phyloP scores from a whole-genome alignment of 92 coral and sea anemone species.

The Blastomussa wellsi region DNA sequence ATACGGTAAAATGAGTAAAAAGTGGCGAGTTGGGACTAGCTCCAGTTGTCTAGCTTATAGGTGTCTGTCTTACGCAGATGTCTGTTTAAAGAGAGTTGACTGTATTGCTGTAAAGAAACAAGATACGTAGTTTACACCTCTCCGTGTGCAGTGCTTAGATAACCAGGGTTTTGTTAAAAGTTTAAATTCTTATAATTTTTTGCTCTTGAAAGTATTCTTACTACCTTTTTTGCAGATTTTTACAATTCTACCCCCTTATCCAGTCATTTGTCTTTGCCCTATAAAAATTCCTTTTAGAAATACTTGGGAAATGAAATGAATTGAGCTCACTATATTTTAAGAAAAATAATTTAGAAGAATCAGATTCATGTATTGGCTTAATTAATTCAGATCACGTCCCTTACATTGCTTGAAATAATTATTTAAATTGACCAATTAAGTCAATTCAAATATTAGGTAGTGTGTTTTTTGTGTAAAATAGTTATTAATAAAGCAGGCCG shows the following conservation, averaged over 20 bases:
- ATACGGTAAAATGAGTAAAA: no score
- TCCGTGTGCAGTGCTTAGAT: neutral
- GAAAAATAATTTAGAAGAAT: neutral
- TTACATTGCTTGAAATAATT: slow-evolving; percentile 5
- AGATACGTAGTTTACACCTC: no score
- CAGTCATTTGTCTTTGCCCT: neutral
- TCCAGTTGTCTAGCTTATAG: no score
- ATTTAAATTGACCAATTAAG: neutral
- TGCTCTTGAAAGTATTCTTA: no score
- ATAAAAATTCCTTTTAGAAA: neutral
- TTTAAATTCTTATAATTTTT: no score
- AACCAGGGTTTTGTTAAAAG: neutral
- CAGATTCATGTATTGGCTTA: neutral
- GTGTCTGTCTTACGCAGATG: no score
- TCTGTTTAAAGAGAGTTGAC: no score
- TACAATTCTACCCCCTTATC: neutral
- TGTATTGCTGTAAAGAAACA: no score
- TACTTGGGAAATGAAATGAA: neutral
- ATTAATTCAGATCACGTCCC: neutral
- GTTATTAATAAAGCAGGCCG: neutral
- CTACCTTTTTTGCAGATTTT: no score
- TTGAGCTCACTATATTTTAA: neutral
- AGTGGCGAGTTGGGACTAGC: no score
- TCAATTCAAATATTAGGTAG: neutral
- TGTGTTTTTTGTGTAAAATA: neutral